Percentiles rank a stretch among this genome's conserved stretches.
Conservation (phyloP, 1,140 invertebrate species). For the Hyposmocoma kahamanoa region DNA sequence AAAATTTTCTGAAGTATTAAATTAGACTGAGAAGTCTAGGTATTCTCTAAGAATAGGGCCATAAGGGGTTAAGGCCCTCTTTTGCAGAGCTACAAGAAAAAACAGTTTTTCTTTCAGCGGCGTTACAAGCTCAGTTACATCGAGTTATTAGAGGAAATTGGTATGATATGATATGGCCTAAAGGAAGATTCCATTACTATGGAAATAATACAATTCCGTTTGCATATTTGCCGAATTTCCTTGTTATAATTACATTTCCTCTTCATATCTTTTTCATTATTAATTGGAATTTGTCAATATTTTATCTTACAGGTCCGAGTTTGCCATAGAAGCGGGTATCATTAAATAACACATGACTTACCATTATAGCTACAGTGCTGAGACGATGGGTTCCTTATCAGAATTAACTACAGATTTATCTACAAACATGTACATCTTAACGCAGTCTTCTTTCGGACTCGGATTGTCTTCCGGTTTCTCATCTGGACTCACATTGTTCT, state of each 20-base stretch:
- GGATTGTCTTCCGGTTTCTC: slow-evolving; percentile 53
- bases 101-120: too few species aligned
- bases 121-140: too few species aligned
- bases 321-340: background rate
- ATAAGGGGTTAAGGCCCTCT: too few species aligned
- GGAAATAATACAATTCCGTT: background rate
- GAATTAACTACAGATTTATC: slow-evolving; percentile 54
- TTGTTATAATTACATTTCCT: too few species aligned
- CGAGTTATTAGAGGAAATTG: background rate
- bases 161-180: background rate
- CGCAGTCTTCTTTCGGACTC: slow-evolving; percentile 59
- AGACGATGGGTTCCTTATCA: slow-evolving; percentile 63
- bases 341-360: slow-evolving; percentile 24
- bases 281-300: background rate
- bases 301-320: background rate
- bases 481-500: slow-evolving; percentile 63
- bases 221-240: too few species aligned
- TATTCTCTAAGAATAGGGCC: background rate
- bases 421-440: slow-evolving; percentile 67
- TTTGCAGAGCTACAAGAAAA: too few species aligned
- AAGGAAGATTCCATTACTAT: background rate
- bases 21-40: background rate
- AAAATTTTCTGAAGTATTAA: background rate
- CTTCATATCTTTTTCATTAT: background rate
- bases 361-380: slow-evolving; percentile 47